These are phyloP conservation scores for Styela plicata DNA, from an alignment of 23 tunicate species.

Conservation along the genomic window DNA sequence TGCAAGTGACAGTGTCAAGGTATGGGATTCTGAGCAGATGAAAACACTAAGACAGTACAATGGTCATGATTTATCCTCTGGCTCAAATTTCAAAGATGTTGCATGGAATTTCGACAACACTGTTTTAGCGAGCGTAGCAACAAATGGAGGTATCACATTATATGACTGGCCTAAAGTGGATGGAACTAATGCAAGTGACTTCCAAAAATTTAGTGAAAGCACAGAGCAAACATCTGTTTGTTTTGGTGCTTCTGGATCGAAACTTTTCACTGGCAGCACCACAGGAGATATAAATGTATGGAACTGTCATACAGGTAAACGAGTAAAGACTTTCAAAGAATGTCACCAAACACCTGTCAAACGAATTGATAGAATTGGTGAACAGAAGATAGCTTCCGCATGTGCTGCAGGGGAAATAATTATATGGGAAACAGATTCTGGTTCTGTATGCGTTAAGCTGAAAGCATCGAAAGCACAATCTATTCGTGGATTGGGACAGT, in stretches of 20 bases:
- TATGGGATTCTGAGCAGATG: conserved; percentile 63
- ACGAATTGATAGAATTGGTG: conserved; percentile 55
- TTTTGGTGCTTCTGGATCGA: conserved; percentile 39
- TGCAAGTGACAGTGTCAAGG: conserved; percentile 71
- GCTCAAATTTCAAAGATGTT: conserved; percentile 62
- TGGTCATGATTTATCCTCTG: conserved; percentile 24
- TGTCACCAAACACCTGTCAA: conserved; percentile 59
- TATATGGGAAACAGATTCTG: conserved; percentile 45
- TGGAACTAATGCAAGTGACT: neutral
- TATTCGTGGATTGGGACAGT: conserved; percentile 52
- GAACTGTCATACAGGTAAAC: conserved; percentile 52
- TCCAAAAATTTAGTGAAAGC: conserved; percentile 41
- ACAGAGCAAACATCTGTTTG: conserved; percentile 69
- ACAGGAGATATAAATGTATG: conserved; percentile 66
- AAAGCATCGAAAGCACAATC: conserved; percentile 27
- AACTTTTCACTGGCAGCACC: conserved; percentile 65
- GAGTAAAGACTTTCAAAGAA: conserved; percentile 45
- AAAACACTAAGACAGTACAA: conserved; percentile 44
- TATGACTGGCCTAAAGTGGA: conserved; percentile 1
- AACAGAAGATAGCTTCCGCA: conserved; percentile 63
- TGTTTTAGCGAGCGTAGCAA: conserved; percentile 25
- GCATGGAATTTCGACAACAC: conserved; percentile 78
- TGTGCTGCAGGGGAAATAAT: conserved; percentile 69
- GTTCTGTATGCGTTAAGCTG: conserved; percentile 19
- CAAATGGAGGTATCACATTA: neutral